Base-by-base conservation (phyloP, 1,140 invertebrate species). In the Drosophila willistoni region DNA sequence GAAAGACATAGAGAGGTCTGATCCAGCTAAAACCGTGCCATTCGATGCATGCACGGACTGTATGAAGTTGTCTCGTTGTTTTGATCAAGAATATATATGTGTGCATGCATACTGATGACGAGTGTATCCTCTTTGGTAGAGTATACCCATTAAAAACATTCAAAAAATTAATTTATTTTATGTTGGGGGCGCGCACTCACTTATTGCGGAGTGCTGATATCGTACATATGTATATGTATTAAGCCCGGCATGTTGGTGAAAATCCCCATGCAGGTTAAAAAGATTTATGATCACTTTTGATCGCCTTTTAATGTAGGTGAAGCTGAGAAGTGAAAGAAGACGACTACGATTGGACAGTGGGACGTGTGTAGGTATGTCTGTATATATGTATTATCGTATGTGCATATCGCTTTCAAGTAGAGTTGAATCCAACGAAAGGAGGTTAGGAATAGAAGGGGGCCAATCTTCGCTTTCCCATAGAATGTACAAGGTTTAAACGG, bases 281-380 rank as follows among this genome's bases (percentile, higher is more conserved):
- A 85, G 81, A 85, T 85, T 85, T 84, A 85, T 85, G 81, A 84
- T 84, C 81, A 81, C 77, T 84, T 73, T 85, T 81, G 81, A 85
- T 85, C 81, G 51, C 41, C 71, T 71, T 64, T 51, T 47, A 42
- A 41, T 61, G 59, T 61, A 59, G 47, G 36, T 69, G 69, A 74
- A 57, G 56, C n/a, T 57, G 22, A 13, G 36, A 42, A 62, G 39
- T 62, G 60, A 62, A 62, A 62, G 60, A 62, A 62, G 60, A 62
- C 34, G 60, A 62, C 14, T 22, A 41, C 29, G 10, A 13, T 4
- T 22, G 36, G 39, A 36, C 60, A 9, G 14, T n/a, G 42, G 7
- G 44, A 51, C 19, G 10, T 36, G 10, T 36, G 34, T 29, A 7
- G 6, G 29, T 29, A 7, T 29, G 29, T 29, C 2, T 7, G 6